A percentile compares a stretch with the other conserved stretches of the same genome.
phyloP scores from a whole-genome alignment of 2,797 vertebrate species.

The Channallabes apus region DNA sequence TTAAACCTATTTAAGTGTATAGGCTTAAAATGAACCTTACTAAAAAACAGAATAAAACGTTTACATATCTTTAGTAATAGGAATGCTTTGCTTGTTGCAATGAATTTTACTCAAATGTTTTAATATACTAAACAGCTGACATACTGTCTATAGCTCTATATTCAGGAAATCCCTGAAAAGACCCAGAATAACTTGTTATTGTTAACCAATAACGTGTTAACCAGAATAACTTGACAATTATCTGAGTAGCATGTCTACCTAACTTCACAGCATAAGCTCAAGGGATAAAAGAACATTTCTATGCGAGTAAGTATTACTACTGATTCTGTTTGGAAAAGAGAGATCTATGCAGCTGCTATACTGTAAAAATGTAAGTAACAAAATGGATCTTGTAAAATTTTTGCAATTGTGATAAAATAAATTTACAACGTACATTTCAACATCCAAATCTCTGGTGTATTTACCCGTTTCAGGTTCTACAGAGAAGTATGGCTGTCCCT shows the following conservation, averaged over 20 bases:
- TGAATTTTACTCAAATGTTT: too few species aligned
- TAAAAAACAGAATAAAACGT: too few species aligned
- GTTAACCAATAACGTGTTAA: too few species aligned
- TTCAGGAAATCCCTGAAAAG: too few species aligned
- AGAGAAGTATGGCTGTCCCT: slow-evolving; percentile 95
- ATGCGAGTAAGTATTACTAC: slow-evolving; percentile 10
- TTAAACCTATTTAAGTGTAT: too few species aligned
- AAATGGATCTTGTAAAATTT: not conserved
- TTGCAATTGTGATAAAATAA: not conserved
- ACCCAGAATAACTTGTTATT: slow-evolving; percentile 33
- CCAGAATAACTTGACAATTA: too few species aligned
- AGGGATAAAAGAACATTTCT: slow-evolving; percentile 3
- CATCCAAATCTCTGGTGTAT: slow-evolving; percentile 10
- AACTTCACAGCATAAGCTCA: slow-evolving; percentile 32
- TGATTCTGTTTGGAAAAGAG: not conserved
- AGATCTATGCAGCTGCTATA: not conserved
- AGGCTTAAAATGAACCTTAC: too few species aligned
- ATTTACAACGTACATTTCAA: not conserved
- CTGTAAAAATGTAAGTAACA: not conserved
- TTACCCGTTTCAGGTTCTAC: slow-evolving; percentile 94
- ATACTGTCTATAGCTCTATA: too few species aligned
- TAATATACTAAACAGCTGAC: too few species aligned
- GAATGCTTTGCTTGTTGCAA: too few species aligned
- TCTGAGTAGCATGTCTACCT: slow-evolving; percentile 15
- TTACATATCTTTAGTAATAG: too few species aligned